Base-by-base conservation (phyloP, 2,888 invertebrate species). In the Allygus modestus region DNA sequence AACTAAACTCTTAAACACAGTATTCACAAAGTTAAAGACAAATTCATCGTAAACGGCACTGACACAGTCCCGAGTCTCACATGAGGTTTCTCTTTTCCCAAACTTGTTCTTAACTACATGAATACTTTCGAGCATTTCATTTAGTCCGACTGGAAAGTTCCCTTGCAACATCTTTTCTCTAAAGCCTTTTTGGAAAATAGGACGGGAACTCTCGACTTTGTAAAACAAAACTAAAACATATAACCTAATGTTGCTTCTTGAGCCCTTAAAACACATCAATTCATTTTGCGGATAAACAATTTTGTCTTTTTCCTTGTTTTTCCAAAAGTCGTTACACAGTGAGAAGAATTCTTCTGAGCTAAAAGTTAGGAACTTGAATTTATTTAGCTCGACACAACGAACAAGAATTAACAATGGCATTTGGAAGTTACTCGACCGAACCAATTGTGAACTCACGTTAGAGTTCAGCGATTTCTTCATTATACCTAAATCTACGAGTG, bases 211-310 rank as follows among this genome's bases (percentile, higher is more conserved):
- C 28, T 65, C 31, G 5, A 65, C 15, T 65, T 31, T 31, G 15
- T 4, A 65, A 28, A 65, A 65, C 31, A 65, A 65, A 65, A 65
- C 31, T 31, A 65, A 65, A 15, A 65, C 5, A 65, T 15, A 28
- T 0, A 28, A 12, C 1, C 28, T 65, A 4, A 31, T 15, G 9
- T 31, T 65, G 28, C 23, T 54, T 28, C 28, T 15, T 4, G 28
- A 17, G 1, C 15, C 15, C 15, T 28, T 23, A 15, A 31, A 31
- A 65, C 28, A 65, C 0, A 28, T 11, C 7, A 23, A 23, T 9
- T 23, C 20, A 23, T 54, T 54, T 7, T 54, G 2, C 11, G 23
- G 23, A 23, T 23, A 7, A n/a, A 20, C 23, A 1, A 54, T 7
- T 4, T 23, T 23, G 4, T 54, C 28, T 31, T 15, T 0, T 26